A percentile compares a stretch with the other conserved stretches of the same genome.
These are phyloP conservation scores for Haliclona indistincta DNA, from an alignment of 37 sponge, comb jelly and placozoan species.

Conservation along the genomic window DNA sequence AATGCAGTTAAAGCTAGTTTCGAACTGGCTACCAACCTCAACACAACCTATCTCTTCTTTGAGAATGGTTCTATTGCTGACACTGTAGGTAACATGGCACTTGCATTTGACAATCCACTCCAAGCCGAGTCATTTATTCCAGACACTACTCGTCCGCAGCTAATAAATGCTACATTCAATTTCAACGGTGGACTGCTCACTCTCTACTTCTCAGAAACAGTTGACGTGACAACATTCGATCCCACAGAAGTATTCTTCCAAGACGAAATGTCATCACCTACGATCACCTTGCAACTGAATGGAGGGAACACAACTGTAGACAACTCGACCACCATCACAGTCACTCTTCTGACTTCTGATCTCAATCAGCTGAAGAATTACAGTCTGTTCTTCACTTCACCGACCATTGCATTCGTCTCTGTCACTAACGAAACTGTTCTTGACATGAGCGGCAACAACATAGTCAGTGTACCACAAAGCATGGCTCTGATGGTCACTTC, in stretches of 20 bases:
- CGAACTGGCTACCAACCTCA: slow-evolving; percentile 40
- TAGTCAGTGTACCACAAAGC: slow-evolving; percentile 13
- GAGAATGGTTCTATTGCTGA: slow-evolving; percentile 52
- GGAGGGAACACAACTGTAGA: slow-evolving; percentile 37
- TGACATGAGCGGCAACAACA: slow-evolving; percentile 84
- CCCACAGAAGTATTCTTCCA: slow-evolving; percentile 57
- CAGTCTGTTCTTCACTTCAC: slow-evolving; percentile 29
- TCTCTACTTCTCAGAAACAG: slow-evolving; percentile 78
- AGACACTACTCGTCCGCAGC: slow-evolving; percentile 55
- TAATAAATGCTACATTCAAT: slow-evolving; percentile 40
- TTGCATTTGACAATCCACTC: slow-evolving; percentile 6
- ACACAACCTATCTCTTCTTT: slow-evolving; percentile 60
- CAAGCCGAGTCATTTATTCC: slow-evolving; percentile 25
- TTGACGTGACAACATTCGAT: slow-evolving; percentile 57
- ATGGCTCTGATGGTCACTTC: slow-evolving; percentile 14
- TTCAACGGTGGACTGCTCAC: slow-evolving; percentile 62
- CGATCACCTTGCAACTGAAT: slow-evolving; percentile 29
- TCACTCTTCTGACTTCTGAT: slow-evolving; percentile 57
- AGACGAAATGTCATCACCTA: slow-evolving; percentile 14
- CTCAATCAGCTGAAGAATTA: slow-evolving; percentile 66
- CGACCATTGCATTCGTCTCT: slow-evolving; percentile 32
- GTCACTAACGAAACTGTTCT: slow-evolving; percentile 40
- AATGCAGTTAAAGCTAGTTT: slow-evolving; percentile 70
- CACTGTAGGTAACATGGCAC: slow-evolving; percentile 62
- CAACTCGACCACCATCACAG: slow-evolving; percentile 42